Evolutionary conservation across 2,888 invertebrate species (phyloP).

Genomic region (Schrankia costaestrigalis): DNA sequence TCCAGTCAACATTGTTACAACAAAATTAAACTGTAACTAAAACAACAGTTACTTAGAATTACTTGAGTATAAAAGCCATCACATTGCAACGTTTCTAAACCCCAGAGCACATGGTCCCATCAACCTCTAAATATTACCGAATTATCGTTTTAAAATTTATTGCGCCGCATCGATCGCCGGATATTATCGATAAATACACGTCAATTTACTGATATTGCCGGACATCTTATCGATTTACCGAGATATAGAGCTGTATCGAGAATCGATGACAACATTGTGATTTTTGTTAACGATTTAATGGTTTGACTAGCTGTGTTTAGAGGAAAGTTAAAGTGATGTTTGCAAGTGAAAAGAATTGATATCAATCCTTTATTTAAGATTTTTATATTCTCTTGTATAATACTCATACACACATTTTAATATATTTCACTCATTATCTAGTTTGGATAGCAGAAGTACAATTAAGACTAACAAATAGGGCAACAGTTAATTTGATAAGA

Average conservation of each 20-base stretch:
- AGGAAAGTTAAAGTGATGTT: no score
- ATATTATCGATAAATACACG: conserved; percentile 58
- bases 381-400: no score
- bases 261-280: conserved; percentile 3
- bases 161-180: conserved; percentile 46
- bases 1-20: no score
- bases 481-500: no score
- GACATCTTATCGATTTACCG: conserved; percentile 30
- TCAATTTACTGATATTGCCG: conserved; percentile 56
- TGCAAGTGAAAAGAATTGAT: no score
- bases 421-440: no score
- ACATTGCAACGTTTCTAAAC: conserved; percentile 16
- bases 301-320: no score
- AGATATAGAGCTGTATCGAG: conserved; percentile 19
- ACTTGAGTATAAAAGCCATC: not conserved
- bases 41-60: not conserved
- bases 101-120: conserved; percentile 33
- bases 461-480: no score
- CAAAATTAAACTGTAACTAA: not conserved
- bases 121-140: conserved; percentile 49
- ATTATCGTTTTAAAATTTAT: conserved; percentile 61
- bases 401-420: no score
- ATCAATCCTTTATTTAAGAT: no score
- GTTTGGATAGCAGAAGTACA: no score
- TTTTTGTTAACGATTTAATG: no score